These are phyloP conservation scores for Anoplophora glabripennis DNA, from an alignment of 1,140 invertebrate species.

Conservation along the genomic window DNA sequence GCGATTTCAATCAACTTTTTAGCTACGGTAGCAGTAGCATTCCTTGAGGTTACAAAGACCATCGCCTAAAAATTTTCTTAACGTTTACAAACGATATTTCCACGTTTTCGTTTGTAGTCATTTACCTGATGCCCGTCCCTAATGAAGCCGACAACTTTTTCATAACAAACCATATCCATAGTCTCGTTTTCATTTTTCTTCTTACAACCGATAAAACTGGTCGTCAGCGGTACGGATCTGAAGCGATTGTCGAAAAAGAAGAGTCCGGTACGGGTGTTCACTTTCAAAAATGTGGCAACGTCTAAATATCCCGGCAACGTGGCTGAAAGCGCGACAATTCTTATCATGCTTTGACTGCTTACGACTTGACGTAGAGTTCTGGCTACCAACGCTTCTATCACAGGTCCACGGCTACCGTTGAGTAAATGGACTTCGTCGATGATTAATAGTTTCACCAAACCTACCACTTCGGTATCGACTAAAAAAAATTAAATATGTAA, in stretches of 20 bases:
- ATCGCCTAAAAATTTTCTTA: conserved; percentile 64
- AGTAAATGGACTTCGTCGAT: conserved; percentile 98
- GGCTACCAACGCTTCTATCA: conserved; percentile 96
- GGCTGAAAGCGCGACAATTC: conserved; percentile 96
- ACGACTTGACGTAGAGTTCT: conserved; percentile 93
- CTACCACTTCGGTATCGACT: conserved; percentile 87
- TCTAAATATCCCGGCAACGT: conserved; percentile 98
- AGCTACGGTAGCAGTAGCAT: conserved; percentile 89
- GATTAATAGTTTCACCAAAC: conserved; percentile 91
- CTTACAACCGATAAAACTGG: conserved; percentile 92
- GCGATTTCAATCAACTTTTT: conserved; percentile 36
- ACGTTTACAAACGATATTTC: neutral
- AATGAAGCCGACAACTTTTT: conserved; percentile 86
- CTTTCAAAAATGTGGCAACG: conserved; percentile 90
- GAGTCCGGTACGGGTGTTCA: conserved; percentile 88
- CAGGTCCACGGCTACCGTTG: conserved; percentile 95
- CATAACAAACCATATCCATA: conserved; percentile 94
- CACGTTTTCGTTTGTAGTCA: neutral
- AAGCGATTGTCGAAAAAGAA: conserved; percentile 97
- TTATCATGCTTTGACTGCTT: conserved; percentile 93
- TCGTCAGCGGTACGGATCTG: conserved; percentile 85
- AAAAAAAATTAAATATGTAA: conserved; percentile 29
- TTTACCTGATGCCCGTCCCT: conserved; percentile 78
- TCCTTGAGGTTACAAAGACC: conserved; percentile 98
- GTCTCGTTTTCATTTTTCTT: conserved; percentile 61